Conservation (phyloP, 2,888 invertebrate species). For the Saturnia pavonia region DNA sequence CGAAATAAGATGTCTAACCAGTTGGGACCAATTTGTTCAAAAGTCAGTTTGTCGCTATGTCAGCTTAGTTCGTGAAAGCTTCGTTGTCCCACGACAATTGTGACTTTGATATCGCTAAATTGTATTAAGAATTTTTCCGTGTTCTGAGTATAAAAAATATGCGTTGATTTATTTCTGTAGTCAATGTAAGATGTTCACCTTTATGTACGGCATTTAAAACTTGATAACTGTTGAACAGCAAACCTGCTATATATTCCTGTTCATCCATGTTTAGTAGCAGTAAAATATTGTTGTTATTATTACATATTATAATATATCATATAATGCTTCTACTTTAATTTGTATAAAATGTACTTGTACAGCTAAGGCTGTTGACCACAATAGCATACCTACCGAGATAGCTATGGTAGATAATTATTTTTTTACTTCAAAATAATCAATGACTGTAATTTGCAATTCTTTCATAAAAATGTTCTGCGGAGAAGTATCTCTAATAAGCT, state of each 20-base stretch:
- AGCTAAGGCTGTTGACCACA: no score
- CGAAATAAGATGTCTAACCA: background rate
- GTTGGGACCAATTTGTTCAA: conserved; percentile 6
- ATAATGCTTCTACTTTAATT: no score
- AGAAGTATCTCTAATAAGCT: no score
- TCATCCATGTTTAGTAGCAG: no score
- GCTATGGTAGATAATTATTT: no score
- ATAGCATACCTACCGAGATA: no score
- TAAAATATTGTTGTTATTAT: no score
- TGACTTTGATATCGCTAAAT: conserved; percentile 1
- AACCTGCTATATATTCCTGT: no score
- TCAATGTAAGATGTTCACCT: background rate
- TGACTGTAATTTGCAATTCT: no score
- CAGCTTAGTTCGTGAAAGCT: conserved; percentile 11
- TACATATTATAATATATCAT: no score
- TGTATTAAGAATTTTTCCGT: background rate
- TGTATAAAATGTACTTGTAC: no score
- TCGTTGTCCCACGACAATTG: conserved; percentile 9
- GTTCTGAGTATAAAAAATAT: background rate
- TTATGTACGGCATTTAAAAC: background rate
- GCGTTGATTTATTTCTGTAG: background rate
- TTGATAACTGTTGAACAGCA: background rate
- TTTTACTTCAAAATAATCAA: background rate
- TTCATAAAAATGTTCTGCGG: no score
- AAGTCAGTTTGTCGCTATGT: conserved; percentile 2